Conservation (phyloP, 1,140 invertebrate species). For the Scaptomyza hsui region DNA sequence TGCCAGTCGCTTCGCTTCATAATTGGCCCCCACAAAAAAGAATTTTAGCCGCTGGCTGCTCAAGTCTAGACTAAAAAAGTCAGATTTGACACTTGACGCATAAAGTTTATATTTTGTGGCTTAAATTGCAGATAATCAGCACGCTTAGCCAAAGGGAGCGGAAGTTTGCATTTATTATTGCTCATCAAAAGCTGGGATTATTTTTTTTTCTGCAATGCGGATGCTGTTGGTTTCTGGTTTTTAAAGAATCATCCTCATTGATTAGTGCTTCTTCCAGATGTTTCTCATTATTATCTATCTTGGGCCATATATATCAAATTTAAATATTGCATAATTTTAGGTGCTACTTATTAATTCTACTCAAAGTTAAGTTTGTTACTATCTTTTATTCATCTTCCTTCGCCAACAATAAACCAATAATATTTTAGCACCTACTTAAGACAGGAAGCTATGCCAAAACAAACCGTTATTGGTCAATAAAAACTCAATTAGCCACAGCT, state of each 20-base stretch:
- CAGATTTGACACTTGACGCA: slow-evolving; percentile 68
- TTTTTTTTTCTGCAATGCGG: no score
- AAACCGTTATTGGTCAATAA: slow-evolving; percentile 37
- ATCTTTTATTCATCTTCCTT: no score
- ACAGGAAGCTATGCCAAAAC: slow-evolving; percentile 23
- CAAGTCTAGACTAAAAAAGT: slow-evolving; percentile 70
- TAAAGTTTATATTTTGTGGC: not conserved
- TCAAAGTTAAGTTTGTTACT: no score
- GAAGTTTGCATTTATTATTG: not conserved
- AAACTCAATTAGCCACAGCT: slow-evolving; percentile 21
- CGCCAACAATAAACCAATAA: no score
- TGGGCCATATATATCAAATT: no score
- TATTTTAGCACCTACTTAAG: not conserved
- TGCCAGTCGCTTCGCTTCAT: slow-evolving; percentile 40
- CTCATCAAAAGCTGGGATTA: not conserved
- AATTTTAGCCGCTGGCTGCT: slow-evolving; percentile 51
- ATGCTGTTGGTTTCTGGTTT: no score
- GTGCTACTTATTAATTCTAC: no score
- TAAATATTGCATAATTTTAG: no score
- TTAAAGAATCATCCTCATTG: no score
- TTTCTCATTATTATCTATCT: no score
- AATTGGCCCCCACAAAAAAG: slow-evolving; percentile 58
- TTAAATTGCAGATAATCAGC: slow-evolving; percentile 9
- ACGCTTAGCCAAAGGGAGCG: not conserved
- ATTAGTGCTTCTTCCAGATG: no score